Evolutionary conservation across 2,888 invertebrate species (phyloP), one percentile per base, ranked within the genome.

Genomic region (Fragum fragum): DNA sequence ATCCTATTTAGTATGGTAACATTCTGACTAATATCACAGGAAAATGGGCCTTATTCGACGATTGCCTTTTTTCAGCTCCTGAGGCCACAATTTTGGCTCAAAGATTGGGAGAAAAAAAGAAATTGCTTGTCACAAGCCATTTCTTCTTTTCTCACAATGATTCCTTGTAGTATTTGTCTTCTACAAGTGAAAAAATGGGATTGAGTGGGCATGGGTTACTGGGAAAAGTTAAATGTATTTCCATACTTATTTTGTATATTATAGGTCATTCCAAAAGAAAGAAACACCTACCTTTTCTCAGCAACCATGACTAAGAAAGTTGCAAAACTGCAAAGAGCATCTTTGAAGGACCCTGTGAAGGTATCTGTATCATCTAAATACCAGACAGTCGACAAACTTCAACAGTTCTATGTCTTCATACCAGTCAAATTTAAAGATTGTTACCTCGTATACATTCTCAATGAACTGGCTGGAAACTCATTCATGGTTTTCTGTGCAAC

Each of bases 361-460:
- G 97, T 99, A 0, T 99, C 99, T 94, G 98, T 96, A 0, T 98
- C 98, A 0, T 98, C 97, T 0, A 99, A 99, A 93, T 99, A 99
- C 94, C 98, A 99, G 95, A 99, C 99, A 0, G 99, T 99, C 0
- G 99, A 99, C 82, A 98, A 98, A 93, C 95, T 99, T 73, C 96
- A 97, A 92, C 99, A 99, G 95, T 97, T 96, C 95, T 99, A 99
- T 93, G 92, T 99, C 16, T 99, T 99, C 92, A 97, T 99, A 91
- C 99, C 99, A 0, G 97, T 97, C 1, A 99, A 99, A 95, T 98
- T 96, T 94, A 99, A 99, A 97, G 99, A 99, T 94, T 97, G 99
- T 1, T 99, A 99, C 95, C 96, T 99, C 57, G 98, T 99, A 6
- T 97, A 98, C 94, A 97, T 99, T 63, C 95, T 99, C 52, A 99